Base-by-base conservation (phyloP, 2,888 invertebrate species). In the Eudasyphora cyanicolor region DNA sequence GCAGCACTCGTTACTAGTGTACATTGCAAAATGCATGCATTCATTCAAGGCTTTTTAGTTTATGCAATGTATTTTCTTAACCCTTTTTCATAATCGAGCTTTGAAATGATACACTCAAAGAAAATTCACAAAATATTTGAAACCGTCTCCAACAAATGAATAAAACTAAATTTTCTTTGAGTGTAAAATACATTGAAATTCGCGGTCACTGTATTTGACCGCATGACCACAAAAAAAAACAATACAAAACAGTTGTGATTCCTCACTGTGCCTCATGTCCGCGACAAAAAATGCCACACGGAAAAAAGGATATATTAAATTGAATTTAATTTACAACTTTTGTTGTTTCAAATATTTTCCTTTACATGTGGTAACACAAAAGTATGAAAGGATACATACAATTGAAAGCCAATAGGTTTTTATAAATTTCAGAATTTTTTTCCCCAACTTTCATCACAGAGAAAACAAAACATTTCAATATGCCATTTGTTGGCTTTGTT, bases 131-230 rank as follows among this genome's bases (percentile, higher is more conserved):
- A n/a, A n/a, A n/a, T n/a, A n/a, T n/a, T 38, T 38, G 6, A 38
- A 2, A 38, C 7, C 6, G 12, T 38, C 6, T 10, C 32, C 4
- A 32, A 32, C 8, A 32, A 32, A 32, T 32, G 32, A 12, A 10
- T 12, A 38, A 8, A 38, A 38, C 38, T 12, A 14, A 38, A 38
- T 38, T 45, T 45, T 45, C 45, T n/a, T n/a, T n/a, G 45, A 45
- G 45, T 45, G 45, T 45, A n/a, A n/a, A n/a, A n/a, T n/a, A 76
- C 64, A 29, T 71, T 76, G 29, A 62, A 77, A 79, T 80, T 60
- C 74, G 77, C 71, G 83, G 83, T 77, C 74, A 67, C 38, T 64
- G 49, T 49, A 77, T 75, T 70, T 71, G 35, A 84, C 83, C 83
- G 32, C 83, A 80, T 75, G 49, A 75, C 71, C n/a, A 27, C n/a